A percentile compares a stretch with the other conserved stretches of the same genome.
Evolutionary conservation across 2,797 vertebrate genomes (phyloP).

Genomic region (Lacerta agilis): DNA sequence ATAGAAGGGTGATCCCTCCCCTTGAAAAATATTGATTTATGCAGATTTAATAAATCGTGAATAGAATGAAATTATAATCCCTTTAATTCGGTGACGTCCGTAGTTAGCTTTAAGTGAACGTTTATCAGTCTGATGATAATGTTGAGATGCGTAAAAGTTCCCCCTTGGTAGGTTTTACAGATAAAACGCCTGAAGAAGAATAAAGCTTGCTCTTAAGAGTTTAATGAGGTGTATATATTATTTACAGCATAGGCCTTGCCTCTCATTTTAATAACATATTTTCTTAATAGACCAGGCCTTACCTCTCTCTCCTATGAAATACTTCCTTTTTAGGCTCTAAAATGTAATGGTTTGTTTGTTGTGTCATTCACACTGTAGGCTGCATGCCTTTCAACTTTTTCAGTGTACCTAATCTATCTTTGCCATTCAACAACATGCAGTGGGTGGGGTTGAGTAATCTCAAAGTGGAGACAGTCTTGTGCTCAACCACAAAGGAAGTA

Average conservation of each 20-base stretch:
- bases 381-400: not conserved
- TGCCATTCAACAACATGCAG: not conserved
- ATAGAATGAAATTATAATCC: not conserved
- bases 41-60: not conserved
- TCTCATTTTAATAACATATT: not conserved
- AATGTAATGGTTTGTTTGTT: not conserved
- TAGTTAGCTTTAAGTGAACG: not conserved
- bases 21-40: not conserved
- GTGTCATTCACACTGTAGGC: not conserved
- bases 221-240: not conserved
- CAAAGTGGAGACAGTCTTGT: not conserved
- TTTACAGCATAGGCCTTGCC: not conserved
- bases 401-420: not conserved
- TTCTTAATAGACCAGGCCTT: not conserved
- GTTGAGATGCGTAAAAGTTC: not conserved
- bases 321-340: not conserved
- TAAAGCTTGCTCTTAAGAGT: not conserved
- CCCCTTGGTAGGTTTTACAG: not conserved
- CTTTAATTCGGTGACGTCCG: not conserved
- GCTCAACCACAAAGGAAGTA: not conserved
- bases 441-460: not conserved
- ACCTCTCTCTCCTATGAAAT: not conserved
- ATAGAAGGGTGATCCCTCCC: not conserved
- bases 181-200: not conserved
- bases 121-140: not conserved